Percentiles rank a stretch among this genome's conserved stretches.
Conservation (phyloP, 2,888 invertebrate species). For the Brachynemurus nebulosus region DNA sequence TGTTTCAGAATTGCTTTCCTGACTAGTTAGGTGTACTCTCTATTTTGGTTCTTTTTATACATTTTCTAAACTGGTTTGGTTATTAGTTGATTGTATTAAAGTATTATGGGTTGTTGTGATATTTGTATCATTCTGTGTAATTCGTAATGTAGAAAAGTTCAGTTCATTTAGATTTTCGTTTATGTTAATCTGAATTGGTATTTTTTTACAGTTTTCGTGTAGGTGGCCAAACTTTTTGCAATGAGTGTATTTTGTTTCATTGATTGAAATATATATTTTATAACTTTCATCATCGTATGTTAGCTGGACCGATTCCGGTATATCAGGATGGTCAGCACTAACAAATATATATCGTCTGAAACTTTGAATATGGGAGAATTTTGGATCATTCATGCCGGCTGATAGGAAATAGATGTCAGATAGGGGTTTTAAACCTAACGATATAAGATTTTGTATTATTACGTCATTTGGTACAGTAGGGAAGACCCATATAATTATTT, state of each 20-base stretch:
- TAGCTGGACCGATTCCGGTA: neutral
- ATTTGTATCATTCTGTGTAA: too few relatives aligned
- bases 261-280: neutral
- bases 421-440: neutral
- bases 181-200: too few relatives aligned
- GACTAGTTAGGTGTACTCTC: too few relatives aligned
- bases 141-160: too few relatives aligned
- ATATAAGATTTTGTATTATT: neutral
- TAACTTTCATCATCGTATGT: neutral
- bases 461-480: neutral
- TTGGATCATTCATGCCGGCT: neutral
- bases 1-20: too few relatives aligned
- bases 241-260: neutral
- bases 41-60: too few relatives aligned
- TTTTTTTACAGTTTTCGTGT: neutral
- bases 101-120: too few relatives aligned
- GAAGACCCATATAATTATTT: neutral
- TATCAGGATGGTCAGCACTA: neutral
- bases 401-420: neutral
- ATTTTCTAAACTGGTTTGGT: too few relatives aligned
- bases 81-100: too few relatives aligned
- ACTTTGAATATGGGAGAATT: neutral
- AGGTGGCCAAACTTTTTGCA: neutral
- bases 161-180: too few relatives aligned
- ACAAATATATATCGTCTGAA: neutral